Base-by-base conservation (phyloP, 2,113 vertebrate species). In the Apistogramma diplotaenia region DNA sequence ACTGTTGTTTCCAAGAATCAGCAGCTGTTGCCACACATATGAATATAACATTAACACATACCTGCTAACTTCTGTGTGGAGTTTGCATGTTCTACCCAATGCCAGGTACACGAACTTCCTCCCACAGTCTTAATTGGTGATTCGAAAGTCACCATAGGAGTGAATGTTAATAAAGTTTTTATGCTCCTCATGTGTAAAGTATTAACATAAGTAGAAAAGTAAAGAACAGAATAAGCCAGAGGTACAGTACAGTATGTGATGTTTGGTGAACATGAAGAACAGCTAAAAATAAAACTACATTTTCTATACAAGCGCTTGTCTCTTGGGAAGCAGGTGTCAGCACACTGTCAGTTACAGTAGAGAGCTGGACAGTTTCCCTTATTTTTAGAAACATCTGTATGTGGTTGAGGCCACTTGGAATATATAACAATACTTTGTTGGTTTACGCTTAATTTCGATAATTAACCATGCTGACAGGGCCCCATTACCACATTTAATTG, bases 391-490 rank as follows among this genome's bases (percentile, higher is more conserved):
- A 27, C 40, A 67, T 46, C 40, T 1, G 1, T 46, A 23, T 46
- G 40, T 67, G 23, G 8, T 74, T 56, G 19, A 74, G 55, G 85
- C 25, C 62, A 67, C 37, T 67, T 67, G 55, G 49, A 81, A 74
- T 31, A 25, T 57, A 9, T 67, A 70, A 82, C 54, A 60, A 43
- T 57, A 10, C 13, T 78, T 73, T 78, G 75, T 43, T 16, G 8
- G 19, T 23, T 73, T 9, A 60, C 43, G 55, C 31, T 76, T 71
- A 25, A 46, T 67, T 49, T 57, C 7, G 51, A 83, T 79, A 46
- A 87, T 85, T 76, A 76, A 56, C 54, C 21, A 25, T 79, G 82
- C 56, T 82, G 35, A 78, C 33, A 53, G 59, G 62, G 80, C 77
- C 58, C 13, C 53, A 58, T 78, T 65, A 54, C 27, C 55, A 49